A percentile compares a stretch with the other conserved stretches of the same genome.
Evolutionary conservation across 2,113 vertebrate genomes (phyloP).

Genomic region (Leucoraja erinaceus): DNA sequence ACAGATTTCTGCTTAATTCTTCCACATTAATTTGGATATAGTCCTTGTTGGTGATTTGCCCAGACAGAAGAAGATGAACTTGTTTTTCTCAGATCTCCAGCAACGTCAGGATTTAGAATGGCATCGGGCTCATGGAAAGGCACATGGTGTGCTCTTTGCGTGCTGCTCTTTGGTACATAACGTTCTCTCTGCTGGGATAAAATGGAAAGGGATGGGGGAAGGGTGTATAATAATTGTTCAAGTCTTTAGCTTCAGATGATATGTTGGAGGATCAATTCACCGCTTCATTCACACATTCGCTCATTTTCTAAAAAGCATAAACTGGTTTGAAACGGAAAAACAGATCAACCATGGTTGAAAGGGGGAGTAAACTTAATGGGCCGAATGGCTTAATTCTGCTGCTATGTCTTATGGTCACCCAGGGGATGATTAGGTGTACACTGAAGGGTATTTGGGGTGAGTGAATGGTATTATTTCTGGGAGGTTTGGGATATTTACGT

Average conservation of each 20-base stretch:
- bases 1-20: slow-evolving; percentile 63
- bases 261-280: neutral
- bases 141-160: neutral
- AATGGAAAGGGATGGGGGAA: neutral
- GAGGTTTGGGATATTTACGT: neutral
- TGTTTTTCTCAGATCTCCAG: neutral
- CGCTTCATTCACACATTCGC: neutral
- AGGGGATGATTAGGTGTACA: neutral
- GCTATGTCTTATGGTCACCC: neutral
- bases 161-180: neutral
- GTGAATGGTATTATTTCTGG: neutral
- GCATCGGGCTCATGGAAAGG: neutral
- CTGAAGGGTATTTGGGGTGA: neutral
- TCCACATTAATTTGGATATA: slow-evolving; percentile 62
- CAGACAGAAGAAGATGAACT: slow-evolving; percentile 45
- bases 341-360: too few relatives aligned
- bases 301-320: neutral
- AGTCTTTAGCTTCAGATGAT: neutral
- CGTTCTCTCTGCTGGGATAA: neutral
- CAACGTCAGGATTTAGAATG: neutral
- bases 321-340: neutral
- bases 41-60: slow-evolving; percentile 47
- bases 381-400: too few relatives aligned
- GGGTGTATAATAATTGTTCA: neutral
- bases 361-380: too few relatives aligned